Conservation (phyloP, 2,113 vertebrate species). For the Sclerurus mexicanus region DNA sequence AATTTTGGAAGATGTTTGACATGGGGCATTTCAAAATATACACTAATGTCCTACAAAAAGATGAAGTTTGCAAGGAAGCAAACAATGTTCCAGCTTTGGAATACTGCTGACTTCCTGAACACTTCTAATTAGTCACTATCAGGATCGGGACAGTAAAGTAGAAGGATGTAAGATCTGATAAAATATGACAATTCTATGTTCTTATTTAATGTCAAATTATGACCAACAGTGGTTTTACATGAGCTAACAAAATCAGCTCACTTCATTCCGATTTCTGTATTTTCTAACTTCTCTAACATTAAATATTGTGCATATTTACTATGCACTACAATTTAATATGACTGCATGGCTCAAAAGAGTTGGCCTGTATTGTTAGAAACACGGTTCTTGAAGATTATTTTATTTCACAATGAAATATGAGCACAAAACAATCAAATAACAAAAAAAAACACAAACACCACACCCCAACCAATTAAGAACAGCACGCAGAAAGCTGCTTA, state of each 20-base stretch:
- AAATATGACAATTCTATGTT: background rate
- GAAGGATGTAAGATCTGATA: background rate
- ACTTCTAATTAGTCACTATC: background rate
- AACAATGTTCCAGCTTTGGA: background rate
- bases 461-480: background rate
- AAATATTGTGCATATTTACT: background rate
- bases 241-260: background rate
- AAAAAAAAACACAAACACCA: background rate
- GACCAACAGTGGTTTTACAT: background rate
- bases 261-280: background rate
- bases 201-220: background rate
- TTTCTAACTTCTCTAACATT: background rate
- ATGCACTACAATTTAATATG: background rate
- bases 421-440: background rate
- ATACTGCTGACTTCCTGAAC: background rate
- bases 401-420: background rate
- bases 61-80: background rate
- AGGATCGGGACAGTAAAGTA: background rate
- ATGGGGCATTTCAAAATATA: background rate
- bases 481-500: background rate
- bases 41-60: background rate
- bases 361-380: background rate
- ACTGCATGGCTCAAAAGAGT: background rate
- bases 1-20: background rate
- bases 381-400: background rate